Evolutionary conservation across 2,888 invertebrate species (phyloP), one percentile per base, ranked within the genome.

Genomic region (Willowsia nigromaculata): DNA sequence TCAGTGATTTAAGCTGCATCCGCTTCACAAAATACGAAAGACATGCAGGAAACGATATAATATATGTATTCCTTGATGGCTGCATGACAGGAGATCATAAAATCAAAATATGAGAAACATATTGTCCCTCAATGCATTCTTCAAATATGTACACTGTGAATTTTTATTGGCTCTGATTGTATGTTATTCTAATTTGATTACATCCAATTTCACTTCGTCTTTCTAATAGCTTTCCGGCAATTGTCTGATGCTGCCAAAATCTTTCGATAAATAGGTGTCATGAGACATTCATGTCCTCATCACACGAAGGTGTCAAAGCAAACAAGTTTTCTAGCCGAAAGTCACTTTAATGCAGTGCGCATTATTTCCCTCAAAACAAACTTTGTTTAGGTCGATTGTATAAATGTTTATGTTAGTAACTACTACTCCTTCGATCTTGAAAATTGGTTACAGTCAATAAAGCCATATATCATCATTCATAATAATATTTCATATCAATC

Each of bases 271-370:
- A 74, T 43, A 43, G 43, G 74, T 74, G 47, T 25, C 47, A 7
- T 43, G 47, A 15, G 65, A 74, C 43, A 74, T n/a, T 30, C 1
- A 15, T 74, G 74, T 74, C 74, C 74, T 47, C 13, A 74, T 74
- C 74, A 25, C 74, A 47, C 25, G 11, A 50, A 25, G 74, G 71
- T 84, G 84, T 84, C 84, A 84, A 84, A 84, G 84, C 84, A 71
- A 84, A 84, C 84, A 33, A 84, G 84, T 84, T 84, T 84, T 74
- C 78, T 53, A 53, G 53, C 78, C 78, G 43, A 25, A 25, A 74
- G 74, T 47, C 68, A 68, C 5, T 40, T 68, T 7, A 40, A 0
- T 47, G n/a, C 27, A 27, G 62, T 1, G 11, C 15, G 1, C 13
- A 18, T 68, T 3, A 6, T 25, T 11, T 47, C 3, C 9, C 47